Base-by-base conservation (phyloP, 2,113 vertebrate species). In the Brevimyrus niger region DNA sequence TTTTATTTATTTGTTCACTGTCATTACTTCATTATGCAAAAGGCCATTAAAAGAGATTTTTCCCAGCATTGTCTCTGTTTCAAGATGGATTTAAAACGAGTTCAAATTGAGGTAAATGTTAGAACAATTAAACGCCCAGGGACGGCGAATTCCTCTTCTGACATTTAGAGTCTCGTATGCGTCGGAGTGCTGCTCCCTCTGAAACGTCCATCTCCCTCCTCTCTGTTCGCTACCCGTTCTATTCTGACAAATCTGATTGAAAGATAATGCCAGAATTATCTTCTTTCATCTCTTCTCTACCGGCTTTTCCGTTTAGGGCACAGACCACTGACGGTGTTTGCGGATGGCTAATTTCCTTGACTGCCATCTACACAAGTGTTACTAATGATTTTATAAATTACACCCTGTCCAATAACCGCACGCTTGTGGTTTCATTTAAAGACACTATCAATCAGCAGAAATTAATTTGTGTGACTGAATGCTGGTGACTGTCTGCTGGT, bases 331-430 rank as follows among this genome's bases (percentile, higher is more conserved):
- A 96, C 96, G 97, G 97, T 96, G 96, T 97, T 97, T 98, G 97
- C 97, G 96, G 96, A 96, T 97, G 96, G 96, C 97, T 97, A 96
- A 97, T 97, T 97, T 97, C 96, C 96, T 97, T 95, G 97, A 94
- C 96, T 97, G 97, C 97, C 98, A 98, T 99, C 97, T 97, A 96
- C 97, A 98, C 97, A 98, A 97, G 97, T 98, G 97, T 97, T 97
- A 97, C 97, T 98, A 99, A 99, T 99, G 97, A 97, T 95, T 98
- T 98, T 98, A 99, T 98, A 98, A 99, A 95, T 96, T 96, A 95
- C 94, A 91, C 91, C 90, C 93, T 94, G 94, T 95, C 94, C 94
- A 94, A 94, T 95, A 94, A 98, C 97, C 96, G 97, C 97, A 97
- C 97, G 96, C 96, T 97, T 96, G 96, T 98, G 97, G 98, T 97